A percentile compares a stretch with the other conserved stretches of the same genome.
Conservation (phyloP, 2,113 vertebrate genomes). For the Amphilophus citrinellus region DNA sequence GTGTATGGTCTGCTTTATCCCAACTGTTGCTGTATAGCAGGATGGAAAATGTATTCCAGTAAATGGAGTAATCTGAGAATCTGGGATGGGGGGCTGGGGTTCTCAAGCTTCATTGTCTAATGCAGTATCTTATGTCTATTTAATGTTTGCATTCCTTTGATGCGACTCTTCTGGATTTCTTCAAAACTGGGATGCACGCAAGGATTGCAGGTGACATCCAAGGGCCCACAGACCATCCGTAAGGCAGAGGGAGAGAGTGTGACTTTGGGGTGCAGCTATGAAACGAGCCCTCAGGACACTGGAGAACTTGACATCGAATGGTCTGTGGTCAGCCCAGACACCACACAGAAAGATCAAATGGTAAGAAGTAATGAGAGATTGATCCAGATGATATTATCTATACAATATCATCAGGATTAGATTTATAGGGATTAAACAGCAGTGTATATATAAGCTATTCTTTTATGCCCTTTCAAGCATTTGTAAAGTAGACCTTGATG, state of each 20-base stretch:
- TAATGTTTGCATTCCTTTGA: conserved; percentile 3
- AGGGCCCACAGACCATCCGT: conserved; percentile 78
- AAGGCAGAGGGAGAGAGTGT: conserved; percentile 84
- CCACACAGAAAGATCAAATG: conserved; percentile 79
- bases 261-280: conserved; percentile 85
- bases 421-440: not conserved
- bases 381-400: not conserved
- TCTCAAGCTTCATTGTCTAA: not conserved
- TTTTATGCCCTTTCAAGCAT: not conserved
- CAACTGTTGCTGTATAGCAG: not conserved
- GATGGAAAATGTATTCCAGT: not conserved
- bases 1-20: not conserved
- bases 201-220: conserved; percentile 72
- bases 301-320: conserved; percentile 90
- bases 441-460: not conserved
- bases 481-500: not conserved
- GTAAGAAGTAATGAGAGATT: conserved; percentile 53
- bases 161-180: conserved; percentile 1
- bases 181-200: conserved; percentile 25
- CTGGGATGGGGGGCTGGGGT: not conserved
- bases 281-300: conserved; percentile 77
- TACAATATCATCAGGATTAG: not conserved
- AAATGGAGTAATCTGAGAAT: not conserved
- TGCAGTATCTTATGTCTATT: not conserved
- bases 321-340: conserved; percentile 86